Evolutionary conservation across 2,797 vertebrate species (phyloP), one percentile per base, ranked within the genome.

Genomic region (Crenuchus spilurus): DNA sequence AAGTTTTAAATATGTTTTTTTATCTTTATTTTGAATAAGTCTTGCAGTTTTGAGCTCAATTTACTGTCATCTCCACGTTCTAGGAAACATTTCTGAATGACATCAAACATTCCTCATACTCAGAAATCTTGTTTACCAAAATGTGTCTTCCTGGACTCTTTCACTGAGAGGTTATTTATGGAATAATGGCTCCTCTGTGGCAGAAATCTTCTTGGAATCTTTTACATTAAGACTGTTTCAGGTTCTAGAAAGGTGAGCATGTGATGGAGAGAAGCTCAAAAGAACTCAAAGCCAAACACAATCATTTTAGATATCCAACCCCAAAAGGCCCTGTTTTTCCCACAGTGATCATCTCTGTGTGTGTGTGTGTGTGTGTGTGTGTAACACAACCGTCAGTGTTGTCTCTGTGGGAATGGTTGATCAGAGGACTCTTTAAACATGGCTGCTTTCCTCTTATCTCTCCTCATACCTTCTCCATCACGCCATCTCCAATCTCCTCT

Each of bases 391-490:
- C 90, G 91, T 90, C 91, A 92, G 77, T 84, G 84, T 83, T 82
- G 80, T 87, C 86, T 84, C 87, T 87, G 74, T 74, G 81, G 81
- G 84, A 88, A 88, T 86, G 82, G 89, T 80, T 92, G 91, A 92
- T 92, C 91, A 92, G 87, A 92, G 89, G 84, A 83, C 87, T 84
- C 89, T 91, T 91, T 91, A 92, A 90, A 92, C 87, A 86, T 75
- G 82, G 79, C 87, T 89, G 86, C 89, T 86, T 84, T 86, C 73
- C 85, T 90, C 85, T 91, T 89, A 92, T 92, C 89, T 91, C 82
- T 78, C 60, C 79, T 88, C 84, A 80, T 87, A 87, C 84, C 80
- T 83, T 78, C 81, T 84, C 82, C 58, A 87, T 89, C 85, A 83
- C 33, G 37, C 87, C 85, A 88, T 87, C 89, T 89, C 88, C 88